These are phyloP conservation scores for Cheilosia urbana DNA, from an alignment of 2,888 invertebrate genomes.

Conservation along the genomic window DNA sequence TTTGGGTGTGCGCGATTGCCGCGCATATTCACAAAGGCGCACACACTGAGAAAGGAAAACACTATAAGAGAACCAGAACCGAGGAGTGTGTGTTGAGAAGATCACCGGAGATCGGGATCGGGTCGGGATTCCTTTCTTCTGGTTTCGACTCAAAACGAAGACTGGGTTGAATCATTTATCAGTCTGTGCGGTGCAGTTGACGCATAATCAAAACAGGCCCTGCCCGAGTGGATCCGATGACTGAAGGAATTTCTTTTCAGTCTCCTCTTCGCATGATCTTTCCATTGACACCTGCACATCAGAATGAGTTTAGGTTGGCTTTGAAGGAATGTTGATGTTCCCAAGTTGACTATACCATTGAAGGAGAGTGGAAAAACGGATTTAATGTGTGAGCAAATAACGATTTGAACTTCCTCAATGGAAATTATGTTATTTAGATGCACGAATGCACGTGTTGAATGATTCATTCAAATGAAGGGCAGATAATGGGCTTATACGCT, in stretches of 20 bases:
- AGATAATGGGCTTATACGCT: constrained; percentile 21
- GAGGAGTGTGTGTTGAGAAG: constrained; percentile 53
- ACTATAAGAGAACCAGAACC: constrained; percentile 43
- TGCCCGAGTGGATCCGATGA: constrained; percentile 40
- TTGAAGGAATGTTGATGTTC: constrained; percentile 46
- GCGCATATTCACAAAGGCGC: constrained; percentile 38
- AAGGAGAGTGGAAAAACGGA: constrained; percentile 48
- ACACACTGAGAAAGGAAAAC: constrained; percentile 68
- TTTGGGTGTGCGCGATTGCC: constrained; percentile 77
- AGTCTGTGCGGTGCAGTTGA: constrained; percentile 47
- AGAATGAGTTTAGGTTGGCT: constrained; percentile 63
- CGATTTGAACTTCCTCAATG: constrained; percentile 61
- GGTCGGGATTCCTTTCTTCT: constrained; percentile 65
- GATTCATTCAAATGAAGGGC: constrained; percentile 46
- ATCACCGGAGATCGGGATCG: constrained; percentile 53
- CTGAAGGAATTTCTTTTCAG: constrained; percentile 59
- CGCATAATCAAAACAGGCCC: constrained; percentile 69
- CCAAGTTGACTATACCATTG: neutral
- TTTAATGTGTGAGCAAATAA: constrained; percentile 60
- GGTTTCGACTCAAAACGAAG: constrained; percentile 24
- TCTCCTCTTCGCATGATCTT: constrained; percentile 61
- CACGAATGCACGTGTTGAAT: constrained; percentile 63
- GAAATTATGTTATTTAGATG: constrained; percentile 68
- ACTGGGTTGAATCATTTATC: constrained; percentile 70
- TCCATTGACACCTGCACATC: constrained; percentile 74